phyloP scores from a whole-genome alignment of 2,113 vertebrate species.

The Hucho hucho region DNA sequence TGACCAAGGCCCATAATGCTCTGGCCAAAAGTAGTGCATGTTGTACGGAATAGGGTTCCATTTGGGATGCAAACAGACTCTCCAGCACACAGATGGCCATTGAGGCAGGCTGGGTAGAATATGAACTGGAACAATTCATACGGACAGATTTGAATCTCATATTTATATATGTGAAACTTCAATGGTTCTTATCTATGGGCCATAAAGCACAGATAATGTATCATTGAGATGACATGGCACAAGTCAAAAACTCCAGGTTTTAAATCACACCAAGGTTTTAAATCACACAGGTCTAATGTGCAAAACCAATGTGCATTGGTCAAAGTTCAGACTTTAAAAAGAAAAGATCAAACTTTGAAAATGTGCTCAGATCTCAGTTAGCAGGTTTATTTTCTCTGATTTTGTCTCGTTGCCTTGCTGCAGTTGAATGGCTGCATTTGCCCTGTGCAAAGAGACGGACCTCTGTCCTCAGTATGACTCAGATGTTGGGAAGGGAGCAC shows the following conservation, averaged over 20 bases:
- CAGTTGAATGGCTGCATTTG: background rate
- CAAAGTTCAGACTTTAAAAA: background rate
- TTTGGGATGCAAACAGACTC: background rate
- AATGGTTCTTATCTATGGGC: background rate
- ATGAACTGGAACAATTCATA: background rate
- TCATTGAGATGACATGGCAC: constrained; percentile 5
- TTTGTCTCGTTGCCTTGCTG: background rate
- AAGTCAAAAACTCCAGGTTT: background rate
- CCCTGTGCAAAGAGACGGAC: constrained; percentile 1
- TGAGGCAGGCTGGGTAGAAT: background rate
- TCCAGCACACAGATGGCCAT: constrained; percentile 2
- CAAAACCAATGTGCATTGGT: background rate
- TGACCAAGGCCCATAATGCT: too few relatives aligned
- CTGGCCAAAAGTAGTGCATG: too few relatives aligned
- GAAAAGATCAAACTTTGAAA: background rate
- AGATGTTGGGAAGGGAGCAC: background rate
- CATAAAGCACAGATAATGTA: background rate
- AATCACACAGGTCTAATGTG: background rate
- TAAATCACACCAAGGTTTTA: background rate
- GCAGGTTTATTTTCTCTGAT: background rate
- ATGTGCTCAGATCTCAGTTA: background rate
- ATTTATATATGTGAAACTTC: background rate
- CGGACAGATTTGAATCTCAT: background rate
- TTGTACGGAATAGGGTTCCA: too few relatives aligned
- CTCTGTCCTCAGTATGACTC: background rate